Evolutionary conservation across 1,140 invertebrate species (phyloP), one percentile per base, ranked within the genome.

Genomic region (Calephelis virginiensis): DNA sequence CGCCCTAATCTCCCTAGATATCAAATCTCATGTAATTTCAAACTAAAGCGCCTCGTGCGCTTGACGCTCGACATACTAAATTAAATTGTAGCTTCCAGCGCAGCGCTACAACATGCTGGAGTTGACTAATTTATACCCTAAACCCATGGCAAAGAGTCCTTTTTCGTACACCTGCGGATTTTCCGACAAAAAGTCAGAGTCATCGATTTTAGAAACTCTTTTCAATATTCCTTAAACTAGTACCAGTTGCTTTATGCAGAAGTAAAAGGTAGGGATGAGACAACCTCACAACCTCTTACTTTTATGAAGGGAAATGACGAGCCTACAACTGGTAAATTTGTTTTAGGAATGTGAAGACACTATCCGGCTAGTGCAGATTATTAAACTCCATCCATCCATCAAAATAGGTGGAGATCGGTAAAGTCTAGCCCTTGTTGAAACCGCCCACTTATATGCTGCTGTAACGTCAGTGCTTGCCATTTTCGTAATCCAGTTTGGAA

Each of bases 11-110:
- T 56, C 6, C 1, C 37, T 43, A 43, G 17, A 28, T 56, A 56
- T 56, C 50, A 56, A 56, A 56, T 56, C 50, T 12, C 50, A 28
- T 56, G 50, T 56, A 56, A 56, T 56, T 28, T 17, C 50, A 28
- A 56, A 56, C 50, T 56, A 56, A 56, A 56, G 50, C 50, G 50
- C 50, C 50, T 56, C 28, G 50, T 56, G 50, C 50, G 50, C 50
- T 56, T 56, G 53, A 56, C 53, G 53, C 53, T 56, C 53, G 37
- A 56, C 53, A 56, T 56, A 56, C 53, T 17, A 56, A 56, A 56
- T 56, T 56, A 56, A 56, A 56, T 37, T 56, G 14, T 28, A 37
- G 37, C 17, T 56, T 28, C 17, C 40, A 43, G 28, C 53, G 53
- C 28, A 9, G 28, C 37, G 11, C 53, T 12, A n/a, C 8, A 9